phyloP scores from a whole-genome alignment of 2,113 vertebrate species.

The Bubo scandiacus region DNA sequence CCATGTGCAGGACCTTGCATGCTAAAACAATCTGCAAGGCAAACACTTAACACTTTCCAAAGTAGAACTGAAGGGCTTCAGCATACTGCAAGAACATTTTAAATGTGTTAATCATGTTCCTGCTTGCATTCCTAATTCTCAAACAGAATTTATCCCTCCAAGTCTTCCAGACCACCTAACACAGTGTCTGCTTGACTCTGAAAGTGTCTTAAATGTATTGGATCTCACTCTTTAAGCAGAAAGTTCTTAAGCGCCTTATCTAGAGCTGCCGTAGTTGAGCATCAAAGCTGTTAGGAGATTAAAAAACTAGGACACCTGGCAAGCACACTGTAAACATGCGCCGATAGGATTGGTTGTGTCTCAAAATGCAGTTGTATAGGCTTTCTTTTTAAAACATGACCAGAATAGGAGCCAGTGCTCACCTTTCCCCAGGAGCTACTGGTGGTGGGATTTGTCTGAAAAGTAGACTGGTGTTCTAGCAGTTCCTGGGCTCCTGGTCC shows the following conservation, averaged over 20 bases:
- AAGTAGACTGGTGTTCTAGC: neutral
- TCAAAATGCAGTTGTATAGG: neutral
- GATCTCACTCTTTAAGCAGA: conserved; percentile 4
- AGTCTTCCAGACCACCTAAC: neutral
- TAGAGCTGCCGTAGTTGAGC: conserved; percentile 10
- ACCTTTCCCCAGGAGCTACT: neutral
- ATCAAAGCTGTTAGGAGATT: conserved; percentile 30
- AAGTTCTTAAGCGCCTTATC: conserved; percentile 41
- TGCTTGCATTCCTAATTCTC: neutral
- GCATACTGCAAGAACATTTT: neutral
- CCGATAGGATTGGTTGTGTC: neutral
- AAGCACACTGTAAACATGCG: neutral
- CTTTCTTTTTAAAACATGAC: neutral
- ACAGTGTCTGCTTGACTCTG: neutral
- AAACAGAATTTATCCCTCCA: neutral
- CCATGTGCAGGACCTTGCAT: neutral
- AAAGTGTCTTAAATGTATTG: neutral
- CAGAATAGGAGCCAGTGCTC: neutral
- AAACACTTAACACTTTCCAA: neutral
- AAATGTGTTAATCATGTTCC: neutral
- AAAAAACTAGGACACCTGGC: conserved; percentile 45
- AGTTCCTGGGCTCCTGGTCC: neutral
- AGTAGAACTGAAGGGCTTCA: neutral
- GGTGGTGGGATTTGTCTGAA: neutral
- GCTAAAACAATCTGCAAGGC: neutral